Conservation (phyloP, 2,113 vertebrate genomes). For the Chaetodon trifascialis region DNA sequence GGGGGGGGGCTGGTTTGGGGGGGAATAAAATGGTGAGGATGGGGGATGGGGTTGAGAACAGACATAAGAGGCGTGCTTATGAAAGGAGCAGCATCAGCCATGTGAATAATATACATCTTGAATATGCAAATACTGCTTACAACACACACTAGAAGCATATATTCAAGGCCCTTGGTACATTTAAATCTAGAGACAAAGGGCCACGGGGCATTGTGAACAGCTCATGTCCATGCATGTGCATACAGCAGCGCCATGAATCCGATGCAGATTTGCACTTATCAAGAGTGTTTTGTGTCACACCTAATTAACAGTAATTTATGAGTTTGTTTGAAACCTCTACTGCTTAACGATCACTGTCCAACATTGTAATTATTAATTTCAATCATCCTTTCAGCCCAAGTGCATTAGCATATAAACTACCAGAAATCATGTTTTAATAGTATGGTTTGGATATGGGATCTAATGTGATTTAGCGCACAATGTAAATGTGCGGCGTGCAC, state of each 20-base stretch:
- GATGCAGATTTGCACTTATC: conserved; percentile 64
- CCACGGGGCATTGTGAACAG: conserved; percentile 62
- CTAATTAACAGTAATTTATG: conserved; percentile 72
- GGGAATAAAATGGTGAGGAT: conserved; percentile 66
- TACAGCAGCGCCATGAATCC: conserved; percentile 59
- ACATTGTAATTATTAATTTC: conserved; percentile 73
- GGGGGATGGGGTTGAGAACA: conserved; percentile 78
- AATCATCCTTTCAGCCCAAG: conserved; percentile 58
- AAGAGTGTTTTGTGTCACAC: conserved; percentile 55
- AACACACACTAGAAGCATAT: conserved; percentile 73
- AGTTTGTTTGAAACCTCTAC: conserved; percentile 72
- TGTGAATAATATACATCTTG: conserved; percentile 85
- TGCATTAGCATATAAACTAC: conserved; percentile 67
- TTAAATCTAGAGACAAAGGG: conserved; percentile 76
- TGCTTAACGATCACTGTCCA: conserved; percentile 62
- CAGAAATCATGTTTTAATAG: conserved; percentile 58
- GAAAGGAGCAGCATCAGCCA: conserved; percentile 82
- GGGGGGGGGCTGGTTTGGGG: neutral
- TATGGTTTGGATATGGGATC: conserved; percentile 55
- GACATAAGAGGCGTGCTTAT: conserved; percentile 78
- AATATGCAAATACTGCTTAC: conserved; percentile 85
- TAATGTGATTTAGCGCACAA: conserved; percentile 51
- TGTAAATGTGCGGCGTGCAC: conserved; percentile 37
- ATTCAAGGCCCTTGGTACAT: conserved; percentile 69
- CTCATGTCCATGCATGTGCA: conserved; percentile 62